Conservation (phyloP, 2,797 vertebrate species). For the Macroramphosus scolopax region DNA sequence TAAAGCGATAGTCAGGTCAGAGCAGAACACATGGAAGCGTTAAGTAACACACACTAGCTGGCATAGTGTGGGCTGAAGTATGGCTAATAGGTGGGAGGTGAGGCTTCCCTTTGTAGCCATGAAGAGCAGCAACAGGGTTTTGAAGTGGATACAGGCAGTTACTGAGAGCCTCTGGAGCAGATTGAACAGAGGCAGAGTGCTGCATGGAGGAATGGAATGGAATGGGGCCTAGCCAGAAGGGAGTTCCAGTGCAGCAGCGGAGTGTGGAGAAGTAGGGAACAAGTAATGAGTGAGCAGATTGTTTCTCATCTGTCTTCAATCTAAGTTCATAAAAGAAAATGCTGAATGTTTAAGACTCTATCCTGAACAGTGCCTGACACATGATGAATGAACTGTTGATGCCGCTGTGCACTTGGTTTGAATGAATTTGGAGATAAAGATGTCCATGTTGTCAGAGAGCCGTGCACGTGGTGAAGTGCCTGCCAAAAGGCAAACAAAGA, state of each 20-base stretch:
- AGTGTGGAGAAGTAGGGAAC: conserved; percentile 8
- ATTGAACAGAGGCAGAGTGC: conserved; percentile 46
- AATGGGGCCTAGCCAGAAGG: conserved; percentile 46
- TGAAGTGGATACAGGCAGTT: conserved; percentile 68
- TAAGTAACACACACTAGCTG: conserved; percentile 44
- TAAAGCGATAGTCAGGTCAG: conserved; percentile 48
- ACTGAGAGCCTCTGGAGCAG: conserved; percentile 50
- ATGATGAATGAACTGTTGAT: conserved; percentile 28
- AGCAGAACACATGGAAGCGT: conserved; percentile 44
- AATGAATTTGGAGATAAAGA: conserved; percentile 28
- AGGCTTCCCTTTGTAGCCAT: conserved; percentile 56
- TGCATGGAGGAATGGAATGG: conserved; percentile 58
- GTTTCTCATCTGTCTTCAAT: conserved; percentile 44
- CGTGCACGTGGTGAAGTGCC: conserved; percentile 5
- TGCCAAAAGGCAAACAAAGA: conserved; percentile 20
- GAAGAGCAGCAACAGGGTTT: conserved; percentile 63
- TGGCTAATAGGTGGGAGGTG: conserved; percentile 45
- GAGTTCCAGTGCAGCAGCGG: conserved; percentile 12
- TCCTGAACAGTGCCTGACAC: conserved; percentile 15
- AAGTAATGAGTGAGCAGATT: conserved; percentile 24
- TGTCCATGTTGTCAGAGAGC: neutral
- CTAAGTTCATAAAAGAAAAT: conserved; percentile 4
- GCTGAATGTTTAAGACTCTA: conserved; percentile 25
- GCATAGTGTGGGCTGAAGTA: conserved; percentile 46
- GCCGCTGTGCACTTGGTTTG: conserved; percentile 8